A percentile compares a stretch with the other conserved stretches of the same genome.
Evolutionary conservation across 1,140 invertebrate genomes (phyloP).

Genomic region (Conus betulinus): DNA sequence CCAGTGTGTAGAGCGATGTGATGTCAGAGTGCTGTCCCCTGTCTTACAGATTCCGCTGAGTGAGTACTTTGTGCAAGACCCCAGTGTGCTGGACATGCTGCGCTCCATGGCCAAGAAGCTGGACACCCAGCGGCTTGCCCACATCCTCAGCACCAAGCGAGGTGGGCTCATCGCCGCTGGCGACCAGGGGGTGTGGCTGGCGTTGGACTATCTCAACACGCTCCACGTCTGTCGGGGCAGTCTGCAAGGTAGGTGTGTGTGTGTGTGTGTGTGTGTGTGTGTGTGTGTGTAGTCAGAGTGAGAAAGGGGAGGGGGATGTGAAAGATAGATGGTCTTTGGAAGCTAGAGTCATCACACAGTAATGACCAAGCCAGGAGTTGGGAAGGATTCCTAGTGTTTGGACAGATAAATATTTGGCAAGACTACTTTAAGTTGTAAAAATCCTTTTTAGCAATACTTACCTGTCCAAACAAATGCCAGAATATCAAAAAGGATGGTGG

Average conservation of each 20-base stretch:
- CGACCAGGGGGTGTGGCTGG: constrained; percentile 62
- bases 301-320: not conserved
- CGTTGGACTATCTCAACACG: constrained; percentile 63
- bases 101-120: constrained; percentile 63
- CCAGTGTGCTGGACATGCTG: constrained; percentile 67
- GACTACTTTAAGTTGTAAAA: no score
- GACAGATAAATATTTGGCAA: no score
- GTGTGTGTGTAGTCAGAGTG: not conserved
- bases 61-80: constrained; percentile 73
- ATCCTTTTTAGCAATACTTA: no score
- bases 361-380: no score
- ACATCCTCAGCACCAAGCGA: constrained; percentile 58
- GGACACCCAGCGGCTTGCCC: constrained; percentile 65
- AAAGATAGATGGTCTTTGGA: no score
- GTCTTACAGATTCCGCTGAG: constrained; percentile 71
- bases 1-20: no score
- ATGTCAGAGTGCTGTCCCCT: no score
- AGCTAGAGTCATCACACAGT: no score
- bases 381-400: no score
- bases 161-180: constrained; percentile 64
- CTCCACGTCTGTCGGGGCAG: constrained; percentile 66
- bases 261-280: not conserved
- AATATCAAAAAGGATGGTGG: no score
- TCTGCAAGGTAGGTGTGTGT: constrained; percentile 60
- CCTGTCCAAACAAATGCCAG: no score